Evolutionary conservation across 2,113 vertebrate genomes (phyloP).

Genomic region (Tamias sibiricus): DNA sequence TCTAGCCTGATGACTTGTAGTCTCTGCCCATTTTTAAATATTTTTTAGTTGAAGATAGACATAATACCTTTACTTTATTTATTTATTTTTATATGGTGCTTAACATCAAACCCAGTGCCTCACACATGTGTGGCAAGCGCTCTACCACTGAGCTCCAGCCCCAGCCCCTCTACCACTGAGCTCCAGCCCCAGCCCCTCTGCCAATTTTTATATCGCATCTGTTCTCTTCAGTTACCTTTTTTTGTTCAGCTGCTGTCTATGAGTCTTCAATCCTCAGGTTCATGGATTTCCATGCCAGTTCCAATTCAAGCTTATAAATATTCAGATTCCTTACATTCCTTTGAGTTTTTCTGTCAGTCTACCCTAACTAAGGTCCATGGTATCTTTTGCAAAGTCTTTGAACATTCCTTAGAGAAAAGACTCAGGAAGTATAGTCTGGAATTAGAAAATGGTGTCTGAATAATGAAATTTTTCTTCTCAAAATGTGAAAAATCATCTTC

Average conservation of each 20-base stretch:
- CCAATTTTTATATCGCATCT: background rate
- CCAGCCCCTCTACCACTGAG: no score
- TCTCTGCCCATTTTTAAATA: background rate
- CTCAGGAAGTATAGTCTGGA: slow-evolving; percentile 20
- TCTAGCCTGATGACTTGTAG: background rate
- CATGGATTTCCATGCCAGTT: slow-evolving; percentile 7
- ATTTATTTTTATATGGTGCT: no score
- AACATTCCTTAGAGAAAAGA: slow-evolving; percentile 66
- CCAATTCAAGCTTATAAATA: background rate
- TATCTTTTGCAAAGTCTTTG: background rate
- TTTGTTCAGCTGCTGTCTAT: background rate
- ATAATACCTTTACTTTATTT: no score
- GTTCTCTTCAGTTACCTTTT: background rate
- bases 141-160: no score
- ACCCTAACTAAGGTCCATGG: background rate
- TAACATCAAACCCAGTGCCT: no score
- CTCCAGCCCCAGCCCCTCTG: background rate
- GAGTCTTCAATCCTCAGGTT: background rate
- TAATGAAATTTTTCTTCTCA: background rate
- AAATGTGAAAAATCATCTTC: slow-evolving; percentile 47
- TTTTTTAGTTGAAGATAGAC: no score
- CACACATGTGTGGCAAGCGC: no score
- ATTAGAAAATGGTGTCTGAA: slow-evolving; percentile 52
- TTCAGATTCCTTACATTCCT: background rate
- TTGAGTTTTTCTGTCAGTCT: background rate